Evolutionary conservation across 2,888 invertebrate species (phyloP), one percentile per base, ranked within the genome.

Genomic region (Phlogophora meticulosa): DNA sequence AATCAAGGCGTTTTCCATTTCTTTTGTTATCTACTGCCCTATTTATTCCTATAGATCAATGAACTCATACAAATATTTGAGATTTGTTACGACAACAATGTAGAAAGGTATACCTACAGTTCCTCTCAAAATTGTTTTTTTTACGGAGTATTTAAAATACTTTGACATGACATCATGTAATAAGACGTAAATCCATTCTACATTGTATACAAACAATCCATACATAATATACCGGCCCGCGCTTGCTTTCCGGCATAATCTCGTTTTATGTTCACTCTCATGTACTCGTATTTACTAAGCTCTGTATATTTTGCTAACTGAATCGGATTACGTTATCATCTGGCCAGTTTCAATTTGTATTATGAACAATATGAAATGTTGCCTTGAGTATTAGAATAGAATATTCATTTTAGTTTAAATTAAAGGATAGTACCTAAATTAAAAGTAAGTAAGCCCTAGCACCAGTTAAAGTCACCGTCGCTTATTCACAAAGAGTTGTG

Each of bases 201-300:
- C 15, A 59, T 64, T 66, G 43, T 66, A 38, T 58, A 53, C 43
- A 62, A 75, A 61, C 28, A 62, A 67, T 38, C 34, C 52, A 52
- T 63, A 59, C 49, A 52, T 65, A 63, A 60, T 53, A 59, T 48
- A 63, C 38, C 15, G 20, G 43, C 17, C 45, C 7, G 55, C 20
- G 59, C 53, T 45, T 67, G 52, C 55, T 65, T 68, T 75, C 63
- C 63, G 46, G 58, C 53, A 67, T 64, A 60, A 52, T 75, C 58
- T 56, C 52, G 48, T 60, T 72, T 56, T 36, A 59, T 56, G 42
- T 61, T 57, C 34, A 22, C 45, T 69, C 36, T 56, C 56, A 15
- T 38, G 51, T 66, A n/a, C n/a, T n/a, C n/a, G n/a, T n/a, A 64
- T 70, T 55, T 56, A 59, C 45, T 62, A 61, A 64, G 43, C 51